A percentile compares a stretch with the other conserved stretches of the same genome.
Conservation (phyloP, 1,140 invertebrate genomes). For the Formica exsecta region DNA sequence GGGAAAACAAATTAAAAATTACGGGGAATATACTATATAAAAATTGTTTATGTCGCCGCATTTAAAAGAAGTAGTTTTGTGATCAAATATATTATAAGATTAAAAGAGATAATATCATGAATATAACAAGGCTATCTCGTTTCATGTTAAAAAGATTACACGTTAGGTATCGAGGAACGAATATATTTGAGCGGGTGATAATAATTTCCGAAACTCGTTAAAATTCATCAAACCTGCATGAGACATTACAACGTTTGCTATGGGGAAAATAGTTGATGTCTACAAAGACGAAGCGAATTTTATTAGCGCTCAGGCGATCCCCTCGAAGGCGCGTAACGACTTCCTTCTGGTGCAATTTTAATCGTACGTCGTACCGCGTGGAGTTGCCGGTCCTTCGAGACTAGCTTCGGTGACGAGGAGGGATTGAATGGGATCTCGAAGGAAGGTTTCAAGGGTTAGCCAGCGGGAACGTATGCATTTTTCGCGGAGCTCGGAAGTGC, state of each 20-base stretch:
- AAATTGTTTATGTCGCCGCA: neutral
- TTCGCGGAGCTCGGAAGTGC: slow-evolving; percentile 80
- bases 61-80: neutral
- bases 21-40: neutral
- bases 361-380: slow-evolving; percentile 60
- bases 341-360: slow-evolving; percentile 69
- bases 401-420: slow-evolving; percentile 62
- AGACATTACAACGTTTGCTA: slow-evolving; percentile 16
- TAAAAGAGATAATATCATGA: neutral
- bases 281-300: slow-evolving; percentile 68
- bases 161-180: neutral
- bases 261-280: slow-evolving; percentile 16
- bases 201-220: slow-evolving; percentile 40
- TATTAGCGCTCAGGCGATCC: slow-evolving; percentile 39
- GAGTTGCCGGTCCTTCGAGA: slow-evolving; percentile 43
- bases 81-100: neutral
- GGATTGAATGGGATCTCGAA: slow-evolving; percentile 65
- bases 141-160: slow-evolving; percentile 23
- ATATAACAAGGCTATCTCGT: slow-evolving; percentile 6
- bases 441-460: slow-evolving; percentile 65
- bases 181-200: slow-evolving; percentile 2
- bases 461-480: slow-evolving; percentile 78
- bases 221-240: slow-evolving; percentile 37
- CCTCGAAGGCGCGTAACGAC: slow-evolving; percentile 67
- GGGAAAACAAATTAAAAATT: neutral